Evolutionary conservation across 2,888 invertebrate species (phyloP), one percentile per base, ranked within the genome.

Genomic region (Agrilus mali): DNA sequence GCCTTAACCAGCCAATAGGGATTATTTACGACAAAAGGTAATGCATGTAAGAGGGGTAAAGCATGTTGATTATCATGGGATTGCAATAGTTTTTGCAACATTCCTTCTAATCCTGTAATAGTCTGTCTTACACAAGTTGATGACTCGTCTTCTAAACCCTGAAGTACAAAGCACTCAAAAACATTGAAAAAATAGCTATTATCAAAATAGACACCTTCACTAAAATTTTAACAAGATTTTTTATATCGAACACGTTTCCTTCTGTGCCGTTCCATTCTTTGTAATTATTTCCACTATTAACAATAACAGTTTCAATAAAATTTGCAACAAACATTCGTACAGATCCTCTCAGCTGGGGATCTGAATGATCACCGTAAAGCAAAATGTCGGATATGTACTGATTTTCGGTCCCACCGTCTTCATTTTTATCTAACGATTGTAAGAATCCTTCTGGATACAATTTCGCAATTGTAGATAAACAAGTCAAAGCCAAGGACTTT

Each of bases 1-100:
- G 88, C 83, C 70, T 84, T 84, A 38, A 90, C 83, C 40, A 92
- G 69, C 85, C 90, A 92, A 64, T 92, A 92, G 0, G 81, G 77
- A 63, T 87, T 87, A 35, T 70, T 68, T 43, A 78, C 77, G 2
- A 86, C 70, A 20, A 67, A 64, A 8, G 83, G 73, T 6, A 89
- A 65, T 15, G 72, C 65, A 47, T 78, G 73, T 36, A 89, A 63
- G 5, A 82, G 61, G 12, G 74, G 68, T 14, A 77, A 62, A 4
- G 78, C 67, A 10, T 72, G 56, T 2, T 65, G 55, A 65, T 75
- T 76, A 49, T 79, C 74, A 7, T 71, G 63, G 38, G 84, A 83
- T 57, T 77, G 72, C 43, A 81, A 64, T 17, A 89, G 55, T 12
- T 73, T 65, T 4, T 69, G 62, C 10, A 84, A 65, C 55, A 82